Percentiles rank a stretch among this genome's conserved stretches.
Evolutionary conservation across 92 coral and sea anemone species (phyloP).

Genomic region (Palythoa caribaeorum): DNA sequence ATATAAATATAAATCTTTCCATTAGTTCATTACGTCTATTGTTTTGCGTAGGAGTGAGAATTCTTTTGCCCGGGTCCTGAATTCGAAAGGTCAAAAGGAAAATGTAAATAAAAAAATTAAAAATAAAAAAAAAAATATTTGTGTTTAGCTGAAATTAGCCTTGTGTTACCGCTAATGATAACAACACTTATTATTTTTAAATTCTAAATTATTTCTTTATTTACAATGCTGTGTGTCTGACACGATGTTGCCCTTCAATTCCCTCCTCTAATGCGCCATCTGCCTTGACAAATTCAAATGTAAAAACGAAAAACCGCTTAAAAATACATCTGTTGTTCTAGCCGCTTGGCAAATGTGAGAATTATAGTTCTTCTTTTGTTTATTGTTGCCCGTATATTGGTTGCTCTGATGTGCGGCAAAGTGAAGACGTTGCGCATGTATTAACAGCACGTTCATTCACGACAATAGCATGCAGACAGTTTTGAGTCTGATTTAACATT

Average conservation of each 20-base stretch:
- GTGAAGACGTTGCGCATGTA: too few species aligned
- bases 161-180: neutral
- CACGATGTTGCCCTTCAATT: neutral
- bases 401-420: neutral
- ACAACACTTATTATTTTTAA: neutral
- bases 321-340: slow-evolving; percentile 7
- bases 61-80: neutral
- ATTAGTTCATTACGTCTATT: neutral
- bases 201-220: neutral
- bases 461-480: too few species aligned
- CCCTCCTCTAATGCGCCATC: neutral
- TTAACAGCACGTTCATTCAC: too few species aligned
- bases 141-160: neutral
- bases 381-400: neutral
- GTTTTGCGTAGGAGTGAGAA: neutral
- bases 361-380: neutral
- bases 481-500: too few species aligned
- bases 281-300: neutral
- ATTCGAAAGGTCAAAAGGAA: neutral
- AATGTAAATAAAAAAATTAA: neutral
- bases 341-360: neutral
- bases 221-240: neutral
- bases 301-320: neutral
- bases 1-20: slow-evolving; percentile 3
- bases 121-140: neutral